Base-by-base conservation (phyloP, 35 echinoderm and acorn worm species). In the Eucidaris tribuloides region DNA sequence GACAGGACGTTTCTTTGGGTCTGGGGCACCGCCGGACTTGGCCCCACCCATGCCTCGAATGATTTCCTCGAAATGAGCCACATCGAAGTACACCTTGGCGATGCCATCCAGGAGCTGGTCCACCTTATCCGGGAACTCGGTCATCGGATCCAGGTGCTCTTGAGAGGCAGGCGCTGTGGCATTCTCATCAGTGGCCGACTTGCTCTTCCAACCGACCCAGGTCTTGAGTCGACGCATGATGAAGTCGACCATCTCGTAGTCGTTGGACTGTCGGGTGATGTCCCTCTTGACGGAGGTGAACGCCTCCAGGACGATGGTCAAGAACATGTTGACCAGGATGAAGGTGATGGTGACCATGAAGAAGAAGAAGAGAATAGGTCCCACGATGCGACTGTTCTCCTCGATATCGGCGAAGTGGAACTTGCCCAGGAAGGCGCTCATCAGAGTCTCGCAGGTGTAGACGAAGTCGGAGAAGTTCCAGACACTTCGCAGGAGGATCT, bases 281-380 rank as follows among this genome's bases (percentile, higher is more conserved):
- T 97, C 85, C 0, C 36, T 35, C 36, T 92, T 97, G 7, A 97
- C 94, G 6, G 84, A 79, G 13, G 76, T 79, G 86, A 97, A 97
- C 2, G 89, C 86, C 35, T 97, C 94, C 31, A 89, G 92, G 57
- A 97, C 77, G 83, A 97, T 97, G 38, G 94, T 97, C 31, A 92
- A 82, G 58, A 97, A 92, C 94, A 97, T 97, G 71, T 97, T 97
- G 82, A 97, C 82, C 18, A 97, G 86, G 63, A 97, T 92, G 68
- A 92, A 97, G 7, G 89, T 89, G 35, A 92, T 89, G 43, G 60
- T 82, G 13, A 46, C 55, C 86, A 97, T 92, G 82, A 89, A 97
- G 76, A 87, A 64, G 48, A 97, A 97, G 82, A 97, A 92, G 55
- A 92, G 62, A 22, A 89, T 76, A 4, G 94, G 85, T 20, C 89